phyloP scores from a whole-genome alignment of 2,888 invertebrate species.

The Philaethria dido region DNA sequence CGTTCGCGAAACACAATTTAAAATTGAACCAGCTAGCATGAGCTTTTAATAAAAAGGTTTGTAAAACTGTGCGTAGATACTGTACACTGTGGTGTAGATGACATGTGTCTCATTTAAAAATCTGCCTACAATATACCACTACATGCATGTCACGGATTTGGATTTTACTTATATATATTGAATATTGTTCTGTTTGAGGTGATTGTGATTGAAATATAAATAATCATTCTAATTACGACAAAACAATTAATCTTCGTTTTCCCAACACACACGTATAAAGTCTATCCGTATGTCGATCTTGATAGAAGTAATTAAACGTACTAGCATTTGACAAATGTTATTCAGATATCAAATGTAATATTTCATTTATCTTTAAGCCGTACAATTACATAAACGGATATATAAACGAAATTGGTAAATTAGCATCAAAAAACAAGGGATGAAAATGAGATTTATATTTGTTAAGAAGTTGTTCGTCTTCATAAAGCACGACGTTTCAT shows the following conservation, averaged over 20 bases:
- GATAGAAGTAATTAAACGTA: too few relatives aligned
- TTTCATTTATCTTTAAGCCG: neutral
- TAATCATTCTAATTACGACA: neutral
- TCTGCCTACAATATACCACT: neutral
- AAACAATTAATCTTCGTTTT: neutral
- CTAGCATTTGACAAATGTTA: too few relatives aligned
- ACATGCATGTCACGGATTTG: neutral
- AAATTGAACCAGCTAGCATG: conserved; percentile 21
- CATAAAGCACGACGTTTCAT: conserved; percentile 80
- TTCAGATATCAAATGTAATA: neutral
- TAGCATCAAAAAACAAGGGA: conserved; percentile 59
- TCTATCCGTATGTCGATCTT: too few relatives aligned
- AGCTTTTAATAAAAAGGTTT: conserved; percentile 7
- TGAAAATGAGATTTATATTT: conserved; percentile 79
- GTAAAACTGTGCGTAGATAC: neutral
- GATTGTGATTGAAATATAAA: too few relatives aligned
- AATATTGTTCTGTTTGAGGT: too few relatives aligned
- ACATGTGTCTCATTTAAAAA: neutral
- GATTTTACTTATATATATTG: too few relatives aligned
- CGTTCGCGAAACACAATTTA: conserved; percentile 36
- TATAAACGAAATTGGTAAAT: conserved; percentile 5
- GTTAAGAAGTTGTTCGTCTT: conserved; percentile 82
- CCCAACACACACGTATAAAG: neutral
- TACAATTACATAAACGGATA: neutral
- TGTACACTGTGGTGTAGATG: neutral